phyloP scores from a whole-genome alignment of 2,888 invertebrate species.

The Leuctra nigra region DNA sequence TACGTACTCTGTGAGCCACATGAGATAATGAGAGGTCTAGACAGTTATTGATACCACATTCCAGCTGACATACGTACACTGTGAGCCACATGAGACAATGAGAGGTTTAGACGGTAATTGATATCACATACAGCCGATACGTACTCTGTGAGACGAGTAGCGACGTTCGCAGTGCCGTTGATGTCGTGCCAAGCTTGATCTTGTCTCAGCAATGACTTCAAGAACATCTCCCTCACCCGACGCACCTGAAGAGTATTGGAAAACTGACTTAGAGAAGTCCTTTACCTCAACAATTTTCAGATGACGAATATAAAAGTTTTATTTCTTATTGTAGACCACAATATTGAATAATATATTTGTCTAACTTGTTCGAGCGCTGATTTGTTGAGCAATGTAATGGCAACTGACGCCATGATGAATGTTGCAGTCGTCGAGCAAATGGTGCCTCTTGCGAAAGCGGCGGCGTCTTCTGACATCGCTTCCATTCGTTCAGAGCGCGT shows the following conservation, averaged over 20 bases:
- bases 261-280: no score
- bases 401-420: constrained; percentile 14
- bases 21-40: no score
- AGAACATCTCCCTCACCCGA: constrained; percentile 40
- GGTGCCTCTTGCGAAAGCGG: constrained; percentile 22
- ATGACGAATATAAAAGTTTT: no score
- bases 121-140: constrained; percentile 25
- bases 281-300: no score
- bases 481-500: constrained; percentile 21
- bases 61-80: constrained; percentile 36
- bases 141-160: constrained; percentile 41
- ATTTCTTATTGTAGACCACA: no score
- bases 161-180: constrained; percentile 39
- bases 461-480: constrained; percentile 22
- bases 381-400: constrained; percentile 20
- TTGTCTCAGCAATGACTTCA: constrained; percentile 39
- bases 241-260: no score
- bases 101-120: no score
- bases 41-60: no score
- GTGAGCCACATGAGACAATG: no score
- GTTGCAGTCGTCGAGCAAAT: constrained; percentile 8
- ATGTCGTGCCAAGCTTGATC: constrained; percentile 42
- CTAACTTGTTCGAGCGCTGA: constrained; percentile 37
- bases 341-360: no score
- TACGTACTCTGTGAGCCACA: no score